These are phyloP conservation scores for Mongoloraphidia duomilia DNA, from an alignment of 2,888 invertebrate genomes.

Conservation along the genomic window DNA sequence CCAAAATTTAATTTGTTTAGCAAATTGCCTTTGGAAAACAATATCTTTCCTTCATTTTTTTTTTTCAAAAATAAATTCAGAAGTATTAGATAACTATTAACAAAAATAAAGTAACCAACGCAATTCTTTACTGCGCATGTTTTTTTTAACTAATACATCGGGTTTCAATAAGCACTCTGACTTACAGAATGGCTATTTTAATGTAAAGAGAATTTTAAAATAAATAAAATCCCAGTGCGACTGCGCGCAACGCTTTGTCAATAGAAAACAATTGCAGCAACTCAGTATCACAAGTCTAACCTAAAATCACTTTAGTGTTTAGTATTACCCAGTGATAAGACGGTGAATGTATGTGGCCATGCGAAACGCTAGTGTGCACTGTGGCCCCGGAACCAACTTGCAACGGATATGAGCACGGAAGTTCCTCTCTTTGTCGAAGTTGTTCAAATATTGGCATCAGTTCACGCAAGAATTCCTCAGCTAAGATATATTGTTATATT, in stretches of 20 bases:
- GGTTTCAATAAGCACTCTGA: too few species aligned
- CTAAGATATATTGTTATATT: conserved; percentile 31
- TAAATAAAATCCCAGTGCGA: too few species aligned
- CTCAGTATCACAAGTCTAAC: conserved; percentile 23
- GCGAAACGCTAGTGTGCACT: conserved; percentile 46
- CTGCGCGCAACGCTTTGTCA: not conserved
- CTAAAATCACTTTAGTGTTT: conserved; percentile 20
- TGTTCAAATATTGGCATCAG: conserved; percentile 93
- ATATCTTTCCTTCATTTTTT: too few species aligned
- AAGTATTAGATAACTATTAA: too few species aligned
- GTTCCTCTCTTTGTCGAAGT: conserved; percentile 79
- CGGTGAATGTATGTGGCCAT: conserved; percentile 42
- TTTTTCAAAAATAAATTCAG: too few species aligned
- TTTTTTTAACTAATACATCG: too few species aligned
- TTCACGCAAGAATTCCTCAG: conserved; percentile 90
- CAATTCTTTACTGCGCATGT: too few species aligned
- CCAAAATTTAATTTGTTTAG: too few species aligned
- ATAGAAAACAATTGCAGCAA: conserved; percentile 16
- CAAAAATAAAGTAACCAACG: too few species aligned
- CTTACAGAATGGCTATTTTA: too few species aligned
- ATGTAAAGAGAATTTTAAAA: too few species aligned
- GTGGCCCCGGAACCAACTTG: conserved; percentile 60
- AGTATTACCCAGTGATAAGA: conserved; percentile 62
- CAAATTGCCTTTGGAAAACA: too few species aligned
- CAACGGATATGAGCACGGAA: conserved; percentile 81